Conservation (phyloP, 2,797 vertebrate genomes). For the Xenopus petersii region DNA sequence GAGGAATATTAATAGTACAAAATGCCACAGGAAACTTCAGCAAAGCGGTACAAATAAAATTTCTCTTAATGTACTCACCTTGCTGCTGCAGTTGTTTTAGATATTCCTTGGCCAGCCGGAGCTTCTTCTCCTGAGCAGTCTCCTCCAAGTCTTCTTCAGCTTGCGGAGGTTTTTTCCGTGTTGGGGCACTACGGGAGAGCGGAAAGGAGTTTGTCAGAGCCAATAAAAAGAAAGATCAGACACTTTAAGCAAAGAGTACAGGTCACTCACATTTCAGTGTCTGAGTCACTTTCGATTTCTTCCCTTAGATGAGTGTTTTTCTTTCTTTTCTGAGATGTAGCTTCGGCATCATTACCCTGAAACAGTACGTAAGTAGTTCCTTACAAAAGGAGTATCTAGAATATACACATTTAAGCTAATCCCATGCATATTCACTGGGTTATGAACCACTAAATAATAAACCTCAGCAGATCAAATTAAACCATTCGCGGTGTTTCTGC, state of each 20-base stretch:
- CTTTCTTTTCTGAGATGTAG: constrained; percentile 6
- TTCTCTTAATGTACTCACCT: constrained; percentile 59
- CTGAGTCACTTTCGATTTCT: constrained; percentile 42
- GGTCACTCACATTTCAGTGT: constrained; percentile 25
- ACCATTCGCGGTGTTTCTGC: too few species aligned
- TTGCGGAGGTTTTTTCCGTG: constrained; percentile 46
- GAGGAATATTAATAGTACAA: constrained; percentile 26
- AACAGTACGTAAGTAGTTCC: background rate
- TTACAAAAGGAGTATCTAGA: too few species aligned
- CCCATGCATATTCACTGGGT: too few species aligned
- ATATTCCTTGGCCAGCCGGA: constrained; percentile 84
- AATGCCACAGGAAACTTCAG: too few species aligned
- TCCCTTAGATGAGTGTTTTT: constrained; percentile 16
- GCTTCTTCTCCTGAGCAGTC: constrained; percentile 88
- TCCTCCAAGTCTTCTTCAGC: constrained; percentile 73
- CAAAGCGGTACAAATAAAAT: background rate
- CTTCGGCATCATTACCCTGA: constrained; percentile 6
- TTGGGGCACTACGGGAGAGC: background rate
- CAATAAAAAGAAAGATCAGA: too few species aligned
- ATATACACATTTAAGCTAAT: too few species aligned
- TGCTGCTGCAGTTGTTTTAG: constrained; percentile 81
- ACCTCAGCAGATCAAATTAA: too few species aligned
- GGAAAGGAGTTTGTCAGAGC: background rate
- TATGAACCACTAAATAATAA: too few species aligned
- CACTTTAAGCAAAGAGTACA: background rate